Conservation (phyloP, 2,797 vertebrate species). For the Percopsis omiscomaycus region DNA sequence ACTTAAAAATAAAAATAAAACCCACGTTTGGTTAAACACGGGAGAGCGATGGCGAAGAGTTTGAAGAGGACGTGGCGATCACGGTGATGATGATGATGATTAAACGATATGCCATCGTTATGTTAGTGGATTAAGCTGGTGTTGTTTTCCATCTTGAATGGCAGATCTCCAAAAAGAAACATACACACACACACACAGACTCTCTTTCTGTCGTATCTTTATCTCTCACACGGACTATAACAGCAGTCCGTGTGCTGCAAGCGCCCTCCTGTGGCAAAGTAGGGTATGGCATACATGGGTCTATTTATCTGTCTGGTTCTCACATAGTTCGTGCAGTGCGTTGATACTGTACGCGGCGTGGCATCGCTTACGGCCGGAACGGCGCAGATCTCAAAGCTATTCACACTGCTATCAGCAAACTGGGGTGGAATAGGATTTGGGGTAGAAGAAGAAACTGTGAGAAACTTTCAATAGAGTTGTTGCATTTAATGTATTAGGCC, state of each 20-base stretch:
- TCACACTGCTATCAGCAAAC: no score
- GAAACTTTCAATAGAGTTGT: no score
- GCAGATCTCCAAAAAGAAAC: slow-evolving; percentile 73
- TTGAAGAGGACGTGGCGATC: slow-evolving; percentile 7
- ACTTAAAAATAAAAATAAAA: slow-evolving; percentile 67
- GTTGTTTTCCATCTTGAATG: slow-evolving; percentile 77
- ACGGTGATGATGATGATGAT: slow-evolving; percentile 70
- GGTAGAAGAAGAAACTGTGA: no score
- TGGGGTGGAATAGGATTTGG: no score
- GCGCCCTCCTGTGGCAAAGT: slow-evolving; percentile 70
- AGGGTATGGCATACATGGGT: background rate
- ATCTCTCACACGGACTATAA: background rate
- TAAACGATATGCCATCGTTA: slow-evolving; percentile 79
- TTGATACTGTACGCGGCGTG: no score
- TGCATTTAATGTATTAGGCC: no score
- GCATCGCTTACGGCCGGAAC: no score
- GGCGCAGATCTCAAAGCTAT: no score
- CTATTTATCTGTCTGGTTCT: background rate
- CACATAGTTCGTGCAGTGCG: no score
- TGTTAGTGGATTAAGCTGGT: slow-evolving; percentile 76
- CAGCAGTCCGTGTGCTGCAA: slow-evolving; percentile 57
- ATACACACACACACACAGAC: background rate
- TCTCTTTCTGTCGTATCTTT: no score
- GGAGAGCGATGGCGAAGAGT: slow-evolving; percentile 23
- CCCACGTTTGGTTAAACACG: slow-evolving; percentile 35